These are phyloP conservation scores for Malthinus flaveolus DNA, from an alignment of 2,888 invertebrate species.

Conservation along the genomic window DNA sequence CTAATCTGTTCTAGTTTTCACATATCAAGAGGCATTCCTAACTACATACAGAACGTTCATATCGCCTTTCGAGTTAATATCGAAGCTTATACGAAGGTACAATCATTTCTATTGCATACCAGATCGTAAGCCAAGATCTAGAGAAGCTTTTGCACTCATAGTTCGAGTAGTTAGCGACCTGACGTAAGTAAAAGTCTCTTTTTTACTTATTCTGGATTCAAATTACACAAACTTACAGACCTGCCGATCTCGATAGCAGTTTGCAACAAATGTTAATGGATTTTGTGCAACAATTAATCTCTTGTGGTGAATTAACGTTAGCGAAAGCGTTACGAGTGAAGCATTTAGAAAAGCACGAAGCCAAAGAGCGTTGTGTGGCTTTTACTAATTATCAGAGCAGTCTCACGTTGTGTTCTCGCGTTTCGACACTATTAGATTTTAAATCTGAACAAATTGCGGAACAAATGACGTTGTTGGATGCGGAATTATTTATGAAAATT, in stretches of 20 bases:
- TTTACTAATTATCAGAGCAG: conserved; percentile 34
- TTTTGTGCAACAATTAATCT: conserved; percentile 91
- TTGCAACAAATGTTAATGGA: conserved; percentile 85
- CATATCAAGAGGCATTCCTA: conserved; percentile 97
- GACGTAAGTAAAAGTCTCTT: conserved; percentile 69
- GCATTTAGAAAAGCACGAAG: conserved; percentile 78
- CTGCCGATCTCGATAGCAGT: conserved; percentile 80
- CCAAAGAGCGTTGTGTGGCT: conserved; percentile 42
- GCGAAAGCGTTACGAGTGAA: conserved; percentile 89
- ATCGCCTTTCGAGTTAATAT: conserved; percentile 81
- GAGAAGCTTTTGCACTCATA: conserved; percentile 89
- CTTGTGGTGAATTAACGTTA: conserved; percentile 87
- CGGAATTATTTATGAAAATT: conserved; percentile 92
- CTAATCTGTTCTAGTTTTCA: conserved; percentile 68
- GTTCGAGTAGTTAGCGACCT: conserved; percentile 95
- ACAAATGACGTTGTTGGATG: conserved; percentile 96
- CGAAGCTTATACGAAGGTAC: conserved; percentile 80
- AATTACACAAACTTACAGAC: conserved; percentile 60
- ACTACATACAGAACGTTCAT: conserved; percentile 97
- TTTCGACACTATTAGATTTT: conserved; percentile 80
- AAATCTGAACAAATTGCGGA: conserved; percentile 95
- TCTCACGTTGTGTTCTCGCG: conserved; percentile 49
- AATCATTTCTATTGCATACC: conserved; percentile 74
- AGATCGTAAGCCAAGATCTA: conserved; percentile 75
- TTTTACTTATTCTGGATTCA: too few species aligned